Base-by-base conservation (phyloP, 2,888 invertebrate species). In the Drosophila austrosaltans region DNA sequence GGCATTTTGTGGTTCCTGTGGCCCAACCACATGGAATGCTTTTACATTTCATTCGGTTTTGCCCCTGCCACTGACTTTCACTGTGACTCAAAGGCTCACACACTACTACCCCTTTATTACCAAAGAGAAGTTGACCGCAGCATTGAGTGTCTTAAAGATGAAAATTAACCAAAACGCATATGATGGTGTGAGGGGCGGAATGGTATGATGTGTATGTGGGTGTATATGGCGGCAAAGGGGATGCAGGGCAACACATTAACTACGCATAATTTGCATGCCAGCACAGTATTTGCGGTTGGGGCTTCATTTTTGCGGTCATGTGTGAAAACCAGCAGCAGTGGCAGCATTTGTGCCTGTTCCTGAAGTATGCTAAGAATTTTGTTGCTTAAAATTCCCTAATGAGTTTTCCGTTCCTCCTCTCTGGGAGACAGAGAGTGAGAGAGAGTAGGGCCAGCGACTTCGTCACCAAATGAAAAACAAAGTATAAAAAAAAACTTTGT, bases 81-180 rank as follows among this genome's bases (percentile, higher is more conserved):
- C 44, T 20, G 22, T 25, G 48, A 44, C 77, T 75, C 73, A 74
- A 72, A 79, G 69, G 64, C 54, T 12, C 25, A 25, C 22, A 48
- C 53, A 53, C 30, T 40, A 53, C 39, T 36, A 63, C 16, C 54
- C 59, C 36, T 36, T 36, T 36, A 36, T 36, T 36, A 36, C 36
- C 36, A 36, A 36, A 36, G 36, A 54, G 36, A 56, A 36, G 42
- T 63, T 75, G 76, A 85, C 84, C 88, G 60, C 84, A 84, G 68
- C 72, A 82, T 86, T 85, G 88, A 87, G 86, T 85, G 81, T 85
- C 84, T 85, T 85, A 81, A 85, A 81, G 86, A 86, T 75, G 88
- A 75, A 85, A 85, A 85, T 85, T 86, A 85, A 87, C 88, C 86
- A 58, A 77, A 60, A 57, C 36, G 42, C 73, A 73, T 75, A 69